A percentile compares a stretch with the other conserved stretches of the same genome.
Conservation (phyloP, 37 sponge, comb jelly and placozoan genomes). For the Beroe ovata region DNA sequence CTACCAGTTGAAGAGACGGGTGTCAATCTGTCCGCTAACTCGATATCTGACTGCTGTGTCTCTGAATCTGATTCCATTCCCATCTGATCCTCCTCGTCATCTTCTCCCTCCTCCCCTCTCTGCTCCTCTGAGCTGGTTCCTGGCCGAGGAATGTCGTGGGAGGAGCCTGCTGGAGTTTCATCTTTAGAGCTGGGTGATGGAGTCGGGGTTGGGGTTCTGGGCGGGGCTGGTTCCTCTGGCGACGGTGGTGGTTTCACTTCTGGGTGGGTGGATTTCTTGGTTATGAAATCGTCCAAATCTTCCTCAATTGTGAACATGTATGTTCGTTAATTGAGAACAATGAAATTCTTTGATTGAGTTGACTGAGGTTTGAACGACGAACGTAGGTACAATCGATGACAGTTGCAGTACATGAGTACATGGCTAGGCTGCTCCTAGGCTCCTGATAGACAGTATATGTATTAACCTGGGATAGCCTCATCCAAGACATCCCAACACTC, state of each 20-base stretch:
- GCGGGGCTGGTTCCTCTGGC: background rate
- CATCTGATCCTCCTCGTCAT: constrained; percentile 13
- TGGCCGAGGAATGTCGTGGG: background rate
- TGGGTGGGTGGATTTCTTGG: too few species aligned
- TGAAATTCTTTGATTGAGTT: too few species aligned
- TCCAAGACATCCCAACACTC: constrained; percentile 3
- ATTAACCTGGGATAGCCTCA: constrained; percentile 27
- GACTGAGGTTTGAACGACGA: too few species aligned
- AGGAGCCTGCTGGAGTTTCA: background rate
- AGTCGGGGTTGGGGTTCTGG: background rate
- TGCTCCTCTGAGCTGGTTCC: background rate
- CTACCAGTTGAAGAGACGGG: constrained; percentile 32
- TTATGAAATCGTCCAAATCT: too few species aligned
- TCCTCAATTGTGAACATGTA: too few species aligned
- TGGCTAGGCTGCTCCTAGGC: too few species aligned
- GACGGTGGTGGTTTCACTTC: too few species aligned
- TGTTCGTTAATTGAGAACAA: too few species aligned
- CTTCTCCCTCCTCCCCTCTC: background rate
- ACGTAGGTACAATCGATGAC: too few species aligned
- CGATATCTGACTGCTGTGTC: background rate
- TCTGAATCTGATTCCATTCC: background rate
- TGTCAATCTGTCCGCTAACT: constrained; percentile 6
- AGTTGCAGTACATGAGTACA: too few species aligned
- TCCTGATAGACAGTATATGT: too few species aligned
- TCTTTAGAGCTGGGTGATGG: background rate